Evolutionary conservation across 2,113 vertebrate species (phyloP), one percentile per base, ranked within the genome.

Genomic region (Sinocyclocheilus anshuiensis): DNA sequence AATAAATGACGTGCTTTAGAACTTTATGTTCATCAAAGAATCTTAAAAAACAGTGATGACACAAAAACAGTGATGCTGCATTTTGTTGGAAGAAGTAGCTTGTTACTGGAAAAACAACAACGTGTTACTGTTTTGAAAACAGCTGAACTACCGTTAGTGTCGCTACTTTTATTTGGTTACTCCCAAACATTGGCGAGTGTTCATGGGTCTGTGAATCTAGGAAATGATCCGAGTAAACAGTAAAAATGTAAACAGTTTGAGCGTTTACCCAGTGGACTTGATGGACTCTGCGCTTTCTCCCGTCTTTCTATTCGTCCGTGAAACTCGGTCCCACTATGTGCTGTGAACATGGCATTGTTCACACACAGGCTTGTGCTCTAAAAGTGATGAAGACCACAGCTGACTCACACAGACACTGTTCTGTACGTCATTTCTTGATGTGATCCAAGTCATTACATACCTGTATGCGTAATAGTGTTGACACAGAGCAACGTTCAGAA

Each of bases 381-480:
- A 65, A 71, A 65, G 78, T 3, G 53, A 50, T 65, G 71, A 83
- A 39, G n/a, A 26, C 59, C 59, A 77, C 42, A 24, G 24, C 69
- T 81, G 55, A 72, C 76, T 33, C 74, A 50, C 45, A 67, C 67
- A 24, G 9, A 24, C 75, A 69, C 57, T 33, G n/a, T 2, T 48
- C 48, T 77, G 36, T 65, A 69, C 16, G 80, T 87, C 72, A 83
- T 36, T 57, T 22, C 45, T 82, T 72, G n/a, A 83, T 12, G 15
- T 0, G 13, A 9, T 77, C 80, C 79, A 83, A 59, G 12, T 33
- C 45, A 77, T 83, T 81, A 76, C 80, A 72, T 77, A 59, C 63
- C 42, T 86, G 75, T 26, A 33, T 83, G 65, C 6, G 61, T 71
- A 65, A 78, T 39, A 18, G 75, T 71, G 24, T 24, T 33, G 4